Conservation (phyloP, 2,797 vertebrate genomes). For the Rhinatrema bivittatum region DNA sequence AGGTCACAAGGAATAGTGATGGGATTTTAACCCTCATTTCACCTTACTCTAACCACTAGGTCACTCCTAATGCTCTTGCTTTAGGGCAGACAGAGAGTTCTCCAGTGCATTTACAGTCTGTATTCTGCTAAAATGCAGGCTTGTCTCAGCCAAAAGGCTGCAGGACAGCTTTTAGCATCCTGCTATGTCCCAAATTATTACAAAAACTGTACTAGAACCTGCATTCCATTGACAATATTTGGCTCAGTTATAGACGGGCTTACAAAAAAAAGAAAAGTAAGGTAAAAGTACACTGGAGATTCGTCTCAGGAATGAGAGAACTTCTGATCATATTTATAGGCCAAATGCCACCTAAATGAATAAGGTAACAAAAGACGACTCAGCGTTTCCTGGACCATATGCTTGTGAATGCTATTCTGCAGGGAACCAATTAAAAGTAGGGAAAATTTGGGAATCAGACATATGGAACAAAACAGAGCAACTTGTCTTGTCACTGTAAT, state of each 20-base stretch:
- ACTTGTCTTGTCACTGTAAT: constrained; percentile 65
- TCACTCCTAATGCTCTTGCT: too few relatives aligned
- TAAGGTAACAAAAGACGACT: constrained; percentile 58
- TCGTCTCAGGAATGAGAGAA: constrained; percentile 36
- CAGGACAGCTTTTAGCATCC: constrained; percentile 5
- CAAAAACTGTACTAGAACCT: neutral
- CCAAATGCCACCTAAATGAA: constrained; percentile 41
- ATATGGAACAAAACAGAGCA: constrained; percentile 66
- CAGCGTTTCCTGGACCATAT: constrained; percentile 71
- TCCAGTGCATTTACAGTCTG: neutral
- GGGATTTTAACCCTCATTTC: too few relatives aligned
- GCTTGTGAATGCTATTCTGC: constrained; percentile 64
- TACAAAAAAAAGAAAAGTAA: constrained; percentile 17
- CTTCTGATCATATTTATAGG: constrained; percentile 48
- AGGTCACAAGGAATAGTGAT: too few relatives aligned
- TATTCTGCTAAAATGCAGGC: neutral
- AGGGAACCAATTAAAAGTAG: constrained; percentile 74
- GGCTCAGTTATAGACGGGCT: constrained; percentile 17
- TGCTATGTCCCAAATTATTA: neutral
- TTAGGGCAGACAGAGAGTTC: too few relatives aligned
- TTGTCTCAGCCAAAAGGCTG: neutral
- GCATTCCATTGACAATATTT: constrained; percentile 11
- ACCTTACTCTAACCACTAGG: too few relatives aligned
- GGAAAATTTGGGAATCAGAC: constrained; percentile 61
- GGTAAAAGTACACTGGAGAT: constrained; percentile 23